Conservation (phyloP, 2,888 invertebrate species). For the Oegoconia quadripuncta region DNA sequence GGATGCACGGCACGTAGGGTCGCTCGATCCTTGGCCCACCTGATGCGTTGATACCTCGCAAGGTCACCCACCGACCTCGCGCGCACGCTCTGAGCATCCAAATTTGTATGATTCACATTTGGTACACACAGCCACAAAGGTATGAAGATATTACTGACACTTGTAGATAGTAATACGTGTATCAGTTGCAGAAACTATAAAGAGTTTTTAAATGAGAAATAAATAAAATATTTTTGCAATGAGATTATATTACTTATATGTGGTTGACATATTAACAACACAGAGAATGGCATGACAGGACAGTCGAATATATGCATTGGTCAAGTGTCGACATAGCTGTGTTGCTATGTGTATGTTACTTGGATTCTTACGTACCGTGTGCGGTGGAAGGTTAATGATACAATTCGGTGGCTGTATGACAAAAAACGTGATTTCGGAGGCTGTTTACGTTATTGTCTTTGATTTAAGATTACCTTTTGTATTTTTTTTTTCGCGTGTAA, state of each 20-base stretch:
- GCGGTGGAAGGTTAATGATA: conserved; percentile 46
- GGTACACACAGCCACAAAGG: too few species aligned
- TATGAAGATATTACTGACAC: too few species aligned
- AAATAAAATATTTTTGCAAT: too few species aligned
- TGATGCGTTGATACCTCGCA: conserved; percentile 50
- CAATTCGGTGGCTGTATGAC: conserved; percentile 6
- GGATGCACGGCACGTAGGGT: conserved; percentile 45
- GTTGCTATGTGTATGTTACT: conserved; percentile 63
- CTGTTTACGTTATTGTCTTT: background rate
- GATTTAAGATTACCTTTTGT: background rate
- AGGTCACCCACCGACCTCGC: conserved; percentile 62
- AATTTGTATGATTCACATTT: conserved; percentile 53
- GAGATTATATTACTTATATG: too few species aligned
- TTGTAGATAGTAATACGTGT: too few species aligned
- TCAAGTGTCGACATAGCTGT: conserved; percentile 55
- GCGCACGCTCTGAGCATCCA: conserved; percentile 60
- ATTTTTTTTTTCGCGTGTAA: too few species aligned
- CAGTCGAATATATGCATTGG: too few species aligned
- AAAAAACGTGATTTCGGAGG: background rate
- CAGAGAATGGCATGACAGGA: too few species aligned
- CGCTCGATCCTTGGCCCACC: conserved; percentile 62
- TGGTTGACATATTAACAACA: too few species aligned
- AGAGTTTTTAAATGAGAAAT: too few species aligned
- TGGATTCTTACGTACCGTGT: conserved; percentile 44
- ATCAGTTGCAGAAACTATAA: too few species aligned